Evolutionary conservation across 1,140 invertebrate species (phyloP).

Genomic region (Nephila pilipes): DNA sequence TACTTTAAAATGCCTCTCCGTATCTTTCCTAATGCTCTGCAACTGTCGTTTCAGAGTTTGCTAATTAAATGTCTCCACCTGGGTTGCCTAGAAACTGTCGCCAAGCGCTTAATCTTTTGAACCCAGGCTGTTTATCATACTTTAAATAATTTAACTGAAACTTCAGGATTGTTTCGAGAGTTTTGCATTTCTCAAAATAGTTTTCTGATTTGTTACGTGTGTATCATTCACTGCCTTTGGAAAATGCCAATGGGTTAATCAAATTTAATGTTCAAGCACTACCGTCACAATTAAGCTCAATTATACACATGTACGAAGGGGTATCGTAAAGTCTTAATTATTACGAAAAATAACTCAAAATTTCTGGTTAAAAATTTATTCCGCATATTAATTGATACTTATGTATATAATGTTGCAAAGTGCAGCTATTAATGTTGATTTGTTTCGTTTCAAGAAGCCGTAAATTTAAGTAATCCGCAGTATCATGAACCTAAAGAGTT

Average conservation of each 20-base stretch:
- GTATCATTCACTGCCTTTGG: neutral
- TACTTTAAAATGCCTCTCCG: slow-evolving; percentile 25
- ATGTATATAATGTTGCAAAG: no score
- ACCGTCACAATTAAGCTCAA: no score
- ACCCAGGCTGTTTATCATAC: slow-evolving; percentile 26
- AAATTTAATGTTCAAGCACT: no score
- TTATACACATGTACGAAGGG: no score
- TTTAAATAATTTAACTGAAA: slow-evolving; percentile 30
- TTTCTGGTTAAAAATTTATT: no score
- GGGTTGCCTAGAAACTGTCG: slow-evolving; percentile 40
- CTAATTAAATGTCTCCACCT: slow-evolving; percentile 41
- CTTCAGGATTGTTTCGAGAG: slow-evolving; percentile 7
- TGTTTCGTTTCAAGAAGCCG: no score
- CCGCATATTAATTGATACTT: no score
- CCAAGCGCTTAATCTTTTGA: slow-evolving; percentile 26
- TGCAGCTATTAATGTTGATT: no score
- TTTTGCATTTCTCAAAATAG: slow-evolving; percentile 23
- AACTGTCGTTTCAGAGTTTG: slow-evolving; percentile 27
- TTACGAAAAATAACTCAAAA: no score
- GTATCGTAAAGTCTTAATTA: no score
- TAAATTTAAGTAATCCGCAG: no score
- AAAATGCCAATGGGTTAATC: neutral
- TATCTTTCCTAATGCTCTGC: slow-evolving; percentile 26
- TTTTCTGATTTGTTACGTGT: neutral
- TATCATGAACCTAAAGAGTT: no score